Evolutionary conservation across 2,797 vertebrate species (phyloP).

Genomic region (Epinephelus malabaricus): DNA sequence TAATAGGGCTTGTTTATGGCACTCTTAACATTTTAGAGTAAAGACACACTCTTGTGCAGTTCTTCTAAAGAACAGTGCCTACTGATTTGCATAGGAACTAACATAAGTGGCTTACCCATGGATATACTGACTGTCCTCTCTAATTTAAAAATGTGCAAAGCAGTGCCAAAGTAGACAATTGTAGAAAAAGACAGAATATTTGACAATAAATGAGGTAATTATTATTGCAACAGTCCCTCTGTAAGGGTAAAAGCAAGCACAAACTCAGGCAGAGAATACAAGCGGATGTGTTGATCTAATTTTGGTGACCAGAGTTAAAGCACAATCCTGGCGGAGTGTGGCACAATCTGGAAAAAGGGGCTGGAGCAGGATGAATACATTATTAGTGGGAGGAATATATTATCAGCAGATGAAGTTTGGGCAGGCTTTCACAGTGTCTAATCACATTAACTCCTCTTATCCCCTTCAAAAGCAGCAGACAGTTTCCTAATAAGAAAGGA

Average conservation of each 20-base stretch:
- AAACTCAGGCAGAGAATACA: background rate
- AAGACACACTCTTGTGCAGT: background rate
- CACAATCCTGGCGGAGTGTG: constrained; percentile 24
- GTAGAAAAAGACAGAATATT: background rate
- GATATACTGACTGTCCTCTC: background rate
- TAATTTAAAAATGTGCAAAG: background rate
- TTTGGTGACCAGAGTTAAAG: constrained; percentile 43
- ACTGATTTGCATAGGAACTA: background rate
- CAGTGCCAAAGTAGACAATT: constrained; percentile 4
- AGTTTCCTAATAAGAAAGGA: constrained; percentile 42
- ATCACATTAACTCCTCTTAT: constrained; percentile 54
- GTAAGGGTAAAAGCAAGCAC: background rate
- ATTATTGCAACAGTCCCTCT: background rate
- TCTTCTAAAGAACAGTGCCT: background rate
- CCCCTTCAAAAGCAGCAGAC: constrained; percentile 52
- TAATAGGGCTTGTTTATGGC: background rate
- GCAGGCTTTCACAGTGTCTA: constrained; percentile 54
- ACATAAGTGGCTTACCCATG: background rate
- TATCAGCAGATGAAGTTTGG: constrained; percentile 49
- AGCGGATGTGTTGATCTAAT: constrained; percentile 31
- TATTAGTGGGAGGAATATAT: constrained; percentile 62
- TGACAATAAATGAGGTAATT: background rate
- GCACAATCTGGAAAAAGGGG: constrained; percentile 36
- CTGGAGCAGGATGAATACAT: constrained; percentile 43
- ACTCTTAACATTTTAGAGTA: background rate